A percentile compares a stretch with the other conserved stretches of the same genome.
Evolutionary conservation across 2,888 invertebrate species (phyloP).

Genomic region (Cataglyphis altisquamis): DNA sequence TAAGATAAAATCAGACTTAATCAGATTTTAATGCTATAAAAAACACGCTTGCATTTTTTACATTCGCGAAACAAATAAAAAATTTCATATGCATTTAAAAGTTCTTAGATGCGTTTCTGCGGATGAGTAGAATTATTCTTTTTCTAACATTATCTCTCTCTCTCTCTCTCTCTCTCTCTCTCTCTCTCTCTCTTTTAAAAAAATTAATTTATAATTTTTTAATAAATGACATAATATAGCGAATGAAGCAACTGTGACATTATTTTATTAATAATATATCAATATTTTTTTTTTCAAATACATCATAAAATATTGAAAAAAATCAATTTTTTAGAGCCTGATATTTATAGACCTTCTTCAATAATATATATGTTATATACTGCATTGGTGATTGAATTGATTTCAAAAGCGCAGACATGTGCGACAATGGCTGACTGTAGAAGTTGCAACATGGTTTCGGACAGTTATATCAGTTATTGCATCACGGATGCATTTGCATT

Average conservation of each 20-base stretch:
- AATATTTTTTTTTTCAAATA: not conserved
- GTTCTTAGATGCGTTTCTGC: not conserved
- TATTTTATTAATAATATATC: not conserved
- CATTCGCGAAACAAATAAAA: not conserved
- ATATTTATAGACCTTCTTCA: not conserved
- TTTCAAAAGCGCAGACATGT: conserved; percentile 4
- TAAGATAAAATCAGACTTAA: not conserved
- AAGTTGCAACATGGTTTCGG: not conserved
- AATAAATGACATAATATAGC: not conserved
- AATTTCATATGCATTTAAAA: not conserved
- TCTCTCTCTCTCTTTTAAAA: not conserved
- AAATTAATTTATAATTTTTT: not conserved
- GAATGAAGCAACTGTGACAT: not conserved
- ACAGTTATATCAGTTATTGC: conserved; percentile 17
- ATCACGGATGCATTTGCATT: not conserved
- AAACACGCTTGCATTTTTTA: not conserved
- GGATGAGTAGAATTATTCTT: not conserved
- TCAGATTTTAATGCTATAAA: not conserved
- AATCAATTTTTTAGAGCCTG: not conserved
- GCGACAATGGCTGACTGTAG: not conserved
- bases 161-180: not conserved
- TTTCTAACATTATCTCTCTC: not conserved
- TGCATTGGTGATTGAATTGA: not conserved
- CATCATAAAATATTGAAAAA: not conserved
- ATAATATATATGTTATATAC: not conserved